Evolutionary conservation across 2,888 invertebrate species (phyloP), one percentile per base, ranked within the genome.

Genomic region (Ophioninae sp.): DNA sequence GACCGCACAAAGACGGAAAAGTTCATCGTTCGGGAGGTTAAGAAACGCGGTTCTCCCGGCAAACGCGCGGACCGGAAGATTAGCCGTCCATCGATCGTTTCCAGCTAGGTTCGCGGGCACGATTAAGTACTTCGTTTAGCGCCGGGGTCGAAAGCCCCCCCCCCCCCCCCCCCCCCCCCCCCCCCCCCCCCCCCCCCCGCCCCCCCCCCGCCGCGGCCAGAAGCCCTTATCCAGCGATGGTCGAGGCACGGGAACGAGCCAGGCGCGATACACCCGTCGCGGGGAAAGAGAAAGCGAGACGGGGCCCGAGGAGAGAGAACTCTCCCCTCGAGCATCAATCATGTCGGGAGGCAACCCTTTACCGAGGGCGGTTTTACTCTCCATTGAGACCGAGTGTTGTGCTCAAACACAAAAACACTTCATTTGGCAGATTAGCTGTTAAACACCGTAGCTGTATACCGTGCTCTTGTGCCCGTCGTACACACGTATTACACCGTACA

Each of bases 351-450:
- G 89, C 91, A 92, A 92, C 92, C 92, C 92, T 92, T 92, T 92
- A 89, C 90, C 89, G 88, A 91, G 92, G 92, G 91, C 89, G 90
- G 91, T 91, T 91, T 90, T 89, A 88, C 91, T 91, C 90, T 91
- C 90, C 87, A 92, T 92, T 92, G 90, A 91, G 90, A 90, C 90
- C 87, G 91, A 92, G 92, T 92, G 92, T 93, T 92, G 92, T 92
- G 92, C 91, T 92, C 92, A 91, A 92, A 92, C 90, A 93, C 92
- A 93, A 93, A 93, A 93, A 93, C 93, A 93, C 93, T 93, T 93
- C 93, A 92, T 93, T 93, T 92, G 92, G 90, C 90, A 91, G 93
- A 93, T 93, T 93, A 93, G 93, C 92, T 92, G 92, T 92, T 93
- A 92, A 93, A 92, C 91, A 91, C 89, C 89, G 88, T 89, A 89